Evolutionary conservation across 2,888 invertebrate species (phyloP), one percentile per base, ranked within the genome.

Genomic region (Drosophila nigricruria): DNA sequence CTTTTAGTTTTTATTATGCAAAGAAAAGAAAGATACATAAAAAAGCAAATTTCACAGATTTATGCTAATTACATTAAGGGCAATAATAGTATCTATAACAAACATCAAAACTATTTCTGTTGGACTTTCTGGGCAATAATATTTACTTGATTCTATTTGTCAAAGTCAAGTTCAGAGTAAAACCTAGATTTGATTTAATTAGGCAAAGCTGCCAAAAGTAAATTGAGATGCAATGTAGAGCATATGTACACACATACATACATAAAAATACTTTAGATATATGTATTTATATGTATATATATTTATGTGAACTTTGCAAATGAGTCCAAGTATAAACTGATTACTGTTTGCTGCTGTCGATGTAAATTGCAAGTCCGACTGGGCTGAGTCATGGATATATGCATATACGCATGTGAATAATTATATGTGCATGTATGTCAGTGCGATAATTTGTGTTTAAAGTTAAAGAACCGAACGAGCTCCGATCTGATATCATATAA

Each of bases 111-210:
- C 1, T 25, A 25, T 25, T 16, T 45, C 16, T 25, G 16, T 3
- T 10, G 12, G 5, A 12, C 20, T 23, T 38, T 0, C 25, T 38
- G 10, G 18, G 25, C 50, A n/a, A 9, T 42, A 18, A 27, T 9
- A 34, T 5, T 16, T 2, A 40, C 2, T 23, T 5, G 27, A 12
- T 14, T 25, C 32, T 32, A 27, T 25, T 58, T 57, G 65, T 64
- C 73, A 73, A 70, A 73, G 76, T 67, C 82, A 82, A 79, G 82
- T 77, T 67, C 70, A 70, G 58, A 38, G 63, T 23, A 79, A 71
- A 47, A 66, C 32, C 64, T 83, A 63, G 70, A 43, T 62, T 85
- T 81, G 70, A 81, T 71, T 79, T 77, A 79, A 81, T 86, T 83
- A 71, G 32, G 57, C 43, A 68, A 52, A 61, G 52, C 52, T 57